Evolutionary conservation across 2,113 vertebrate species (phyloP).

Genomic region (Ammodramus savannarum): DNA sequence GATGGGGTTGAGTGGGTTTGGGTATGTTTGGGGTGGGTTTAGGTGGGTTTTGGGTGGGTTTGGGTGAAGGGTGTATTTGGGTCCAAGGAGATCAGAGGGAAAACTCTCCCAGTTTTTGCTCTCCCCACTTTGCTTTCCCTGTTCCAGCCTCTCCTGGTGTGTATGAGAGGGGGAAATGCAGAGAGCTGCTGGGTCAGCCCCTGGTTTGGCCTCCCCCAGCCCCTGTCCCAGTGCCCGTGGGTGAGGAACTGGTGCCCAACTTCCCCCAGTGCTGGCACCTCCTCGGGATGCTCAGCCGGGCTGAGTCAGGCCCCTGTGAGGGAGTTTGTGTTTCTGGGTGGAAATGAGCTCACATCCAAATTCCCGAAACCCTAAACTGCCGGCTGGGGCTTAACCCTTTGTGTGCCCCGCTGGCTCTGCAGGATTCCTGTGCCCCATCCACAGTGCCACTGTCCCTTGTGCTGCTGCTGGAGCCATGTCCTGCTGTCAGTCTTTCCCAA

Average conservation of each 20-base stretch:
- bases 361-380: background rate
- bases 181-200: background rate
- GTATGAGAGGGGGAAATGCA: accelerated
- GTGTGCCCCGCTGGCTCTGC: background rate
- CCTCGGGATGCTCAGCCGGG: background rate
- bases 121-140: background rate
- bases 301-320: background rate
- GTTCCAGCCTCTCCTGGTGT: background rate
- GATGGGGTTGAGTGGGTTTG: too few species aligned
- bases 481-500: background rate
- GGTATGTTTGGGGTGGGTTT: too few species aligned
- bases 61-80: background rate
- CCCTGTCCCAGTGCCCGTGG: accelerated
- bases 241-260: background rate
- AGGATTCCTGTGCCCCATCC: accelerated
- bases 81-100: background rate
- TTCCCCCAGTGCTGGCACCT: background rate
- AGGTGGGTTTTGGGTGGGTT: background rate
- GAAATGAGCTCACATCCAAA: background rate
- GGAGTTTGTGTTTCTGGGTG: background rate
- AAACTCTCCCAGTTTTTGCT: background rate
- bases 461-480: background rate
- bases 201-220: background rate
- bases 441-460: background rate
- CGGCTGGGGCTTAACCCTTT: background rate